Percentiles rank a stretch among this genome's conserved stretches.
Evolutionary conservation across 2,113 vertebrate species (phyloP).

Genomic region (Riparia riparia): DNA sequence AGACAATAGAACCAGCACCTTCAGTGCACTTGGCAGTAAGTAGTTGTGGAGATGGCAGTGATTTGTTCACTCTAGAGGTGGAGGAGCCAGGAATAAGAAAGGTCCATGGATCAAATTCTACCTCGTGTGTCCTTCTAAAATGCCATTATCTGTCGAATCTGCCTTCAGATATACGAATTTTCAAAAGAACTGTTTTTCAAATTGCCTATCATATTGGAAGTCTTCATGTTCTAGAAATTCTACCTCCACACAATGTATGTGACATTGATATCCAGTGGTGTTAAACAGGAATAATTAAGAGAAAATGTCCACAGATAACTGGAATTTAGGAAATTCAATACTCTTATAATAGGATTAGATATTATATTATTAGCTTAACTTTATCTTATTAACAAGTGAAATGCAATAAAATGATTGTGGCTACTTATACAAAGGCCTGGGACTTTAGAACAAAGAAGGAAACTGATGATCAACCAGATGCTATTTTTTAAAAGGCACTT

Average conservation of each 20-base stretch:
- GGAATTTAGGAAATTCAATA: not conserved
- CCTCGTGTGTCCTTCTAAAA: not conserved
- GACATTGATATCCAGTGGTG: not conserved
- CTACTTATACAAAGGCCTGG: not conserved
- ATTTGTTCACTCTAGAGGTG: not conserved
- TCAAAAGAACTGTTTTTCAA: not conserved
- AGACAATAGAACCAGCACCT: not conserved
- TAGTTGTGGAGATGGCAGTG: not conserved
- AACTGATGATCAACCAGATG: not conserved
- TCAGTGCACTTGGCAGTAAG: not conserved
- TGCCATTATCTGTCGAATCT: not conserved
- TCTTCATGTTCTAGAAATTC: not conserved
- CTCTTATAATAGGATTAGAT: not conserved
- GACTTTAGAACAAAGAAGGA: not conserved
- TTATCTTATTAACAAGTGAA: not conserved
- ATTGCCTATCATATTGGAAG: not conserved
- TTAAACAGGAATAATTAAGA: not conserved
- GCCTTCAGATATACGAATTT: not conserved
- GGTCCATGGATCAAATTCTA: not conserved
- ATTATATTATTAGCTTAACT: not conserved
- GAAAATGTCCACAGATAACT: not conserved
- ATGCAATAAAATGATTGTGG: not conserved
- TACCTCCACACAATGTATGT: not conserved
- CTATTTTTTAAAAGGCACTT: constrained; percentile 2
- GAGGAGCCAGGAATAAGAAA: not conserved